Evolutionary conservation across 35 echinoderm and acorn worm genomes (phyloP), one percentile per base, ranked within the genome.

Genomic region (Anneissia japonica): DNA sequence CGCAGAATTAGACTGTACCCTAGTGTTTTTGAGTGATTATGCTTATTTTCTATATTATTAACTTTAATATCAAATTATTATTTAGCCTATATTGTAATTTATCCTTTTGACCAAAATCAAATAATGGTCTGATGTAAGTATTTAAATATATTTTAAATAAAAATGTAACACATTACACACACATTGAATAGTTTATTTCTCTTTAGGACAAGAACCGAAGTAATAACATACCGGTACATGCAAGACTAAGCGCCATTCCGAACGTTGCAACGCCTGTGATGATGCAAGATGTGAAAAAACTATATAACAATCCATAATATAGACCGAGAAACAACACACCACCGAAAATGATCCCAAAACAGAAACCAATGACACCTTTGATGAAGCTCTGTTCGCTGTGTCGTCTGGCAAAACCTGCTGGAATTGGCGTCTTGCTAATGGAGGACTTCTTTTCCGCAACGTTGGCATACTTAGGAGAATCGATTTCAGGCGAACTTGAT

Each of bases 141-240:
- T 16, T 30, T 79, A 79, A 21, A 16, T 37, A 38, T 23, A 31
- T 45, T 19, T 31, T 77, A 10, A 17, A 21, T 19, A 10, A 12
- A 31, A 36, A 23, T 9, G 10, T 19, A 11, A 85, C 9, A 85
- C 11, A 10, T 29, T 31, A 23, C 21, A 35, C 51, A 77, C 29
- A 13, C 12, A 10, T 12, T 85, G 76, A 90, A 43, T 4, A 19
- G 23, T 75, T 30, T n/a, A n/a, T n/a, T n/a, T n/a, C n/a, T n/a
- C n/a, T n/a, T n/a, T n/a, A n/a, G n/a, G n/a, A n/a, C n/a, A n/a
- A n/a, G n/a, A n/a, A n/a, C n/a, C n/a, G n/a, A n/a, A n/a, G n/a
- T n/a, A n/a, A n/a, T 41, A 77, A 76, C 34, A 93, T 78, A 97
- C 94, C 94, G 35, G 91, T 97, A 29, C 92, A 81, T 23, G 94